These are phyloP conservation scores for Alouatta palliata DNA, from an alignment of 2,113 vertebrate genomes.

Conservation along the genomic window DNA sequence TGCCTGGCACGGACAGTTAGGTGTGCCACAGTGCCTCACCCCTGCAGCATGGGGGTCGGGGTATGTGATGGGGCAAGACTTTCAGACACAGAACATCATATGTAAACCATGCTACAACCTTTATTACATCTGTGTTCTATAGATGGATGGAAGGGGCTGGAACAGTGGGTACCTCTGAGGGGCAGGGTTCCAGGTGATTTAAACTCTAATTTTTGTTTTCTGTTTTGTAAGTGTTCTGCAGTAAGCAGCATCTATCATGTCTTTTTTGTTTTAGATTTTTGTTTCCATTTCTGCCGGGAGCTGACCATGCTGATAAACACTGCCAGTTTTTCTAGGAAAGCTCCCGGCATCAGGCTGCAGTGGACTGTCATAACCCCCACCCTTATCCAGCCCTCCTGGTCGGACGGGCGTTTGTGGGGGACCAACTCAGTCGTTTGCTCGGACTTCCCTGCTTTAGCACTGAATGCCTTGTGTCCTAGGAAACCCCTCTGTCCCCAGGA, in stretches of 20 bases:
- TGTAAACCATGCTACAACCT: accelerated
- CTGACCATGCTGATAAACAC: accelerated
- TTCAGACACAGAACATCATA: neutral
- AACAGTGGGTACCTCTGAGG: neutral
- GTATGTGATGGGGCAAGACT: neutral
- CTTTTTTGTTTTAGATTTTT: neutral
- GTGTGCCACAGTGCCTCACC: accelerated
- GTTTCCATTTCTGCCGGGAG: neutral
- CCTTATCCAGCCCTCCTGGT: neutral
- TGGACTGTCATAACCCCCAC: too few species aligned
- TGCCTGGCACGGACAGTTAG: neutral
- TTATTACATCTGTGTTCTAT: accelerated
- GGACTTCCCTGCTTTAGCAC: too few species aligned
- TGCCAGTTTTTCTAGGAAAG: neutral
- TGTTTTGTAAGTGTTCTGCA: neutral
- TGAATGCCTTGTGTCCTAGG: neutral
- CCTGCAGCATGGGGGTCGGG: neutral
- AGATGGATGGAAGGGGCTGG: neutral
- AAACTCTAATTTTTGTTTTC: neutral
- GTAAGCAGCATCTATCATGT: neutral
- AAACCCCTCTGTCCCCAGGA: neutral
- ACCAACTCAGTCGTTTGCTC: neutral
- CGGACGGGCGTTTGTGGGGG: neutral
- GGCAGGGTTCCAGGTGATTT: neutral
- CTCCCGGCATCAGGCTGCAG: accelerated